Base-by-base conservation (phyloP, 2,113 vertebrate species). In the Pipa parva region DNA sequence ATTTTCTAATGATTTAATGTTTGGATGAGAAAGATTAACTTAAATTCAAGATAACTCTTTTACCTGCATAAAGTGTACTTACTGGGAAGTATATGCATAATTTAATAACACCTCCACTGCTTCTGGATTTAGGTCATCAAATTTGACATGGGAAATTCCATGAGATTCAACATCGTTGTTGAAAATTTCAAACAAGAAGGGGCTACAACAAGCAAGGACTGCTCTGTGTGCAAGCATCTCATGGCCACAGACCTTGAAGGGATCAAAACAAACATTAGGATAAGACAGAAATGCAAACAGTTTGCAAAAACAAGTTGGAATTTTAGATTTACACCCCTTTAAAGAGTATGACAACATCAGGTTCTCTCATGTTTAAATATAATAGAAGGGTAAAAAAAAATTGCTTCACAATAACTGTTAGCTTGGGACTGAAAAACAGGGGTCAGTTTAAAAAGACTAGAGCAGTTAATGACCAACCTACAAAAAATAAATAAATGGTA, bases 71-170 rank as follows among this genome's bases (percentile, higher is more conserved):
- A n/a, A 10, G 6, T 7, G 12, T 73, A 93, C 95, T 92, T 76
- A 99, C 97, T 98, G 95, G 79, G 97, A 96, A 83, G 97, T 99
- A 37, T 99, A 99, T 73, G 95, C 95, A 3, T 99, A 99, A 85
- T 96, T 98, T 72, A 99, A 77, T 69, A 99, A 83, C 75, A 99
- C 88, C 89, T 99, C 97, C 77, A 99, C 92, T 75, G 97, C 97
- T 72, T 92, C 93, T 27, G 95, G 95, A 72, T 97, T 92, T 84
- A 99, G 84, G 83, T 99, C 97, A 74, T 98, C 95, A n/a, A 99
- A 96, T 73, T 94, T 97, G 71, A 99, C 93, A 45, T 96, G 95
- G 11, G 96, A 95, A 77, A 97, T 75, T 45, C 96, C 93, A 1
- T 94, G 93, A 71, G 93, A 84, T 79, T 99, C 97, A 0, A 87